Conservation (phyloP, 2,888 invertebrate species). For the Caprella mutica region DNA sequence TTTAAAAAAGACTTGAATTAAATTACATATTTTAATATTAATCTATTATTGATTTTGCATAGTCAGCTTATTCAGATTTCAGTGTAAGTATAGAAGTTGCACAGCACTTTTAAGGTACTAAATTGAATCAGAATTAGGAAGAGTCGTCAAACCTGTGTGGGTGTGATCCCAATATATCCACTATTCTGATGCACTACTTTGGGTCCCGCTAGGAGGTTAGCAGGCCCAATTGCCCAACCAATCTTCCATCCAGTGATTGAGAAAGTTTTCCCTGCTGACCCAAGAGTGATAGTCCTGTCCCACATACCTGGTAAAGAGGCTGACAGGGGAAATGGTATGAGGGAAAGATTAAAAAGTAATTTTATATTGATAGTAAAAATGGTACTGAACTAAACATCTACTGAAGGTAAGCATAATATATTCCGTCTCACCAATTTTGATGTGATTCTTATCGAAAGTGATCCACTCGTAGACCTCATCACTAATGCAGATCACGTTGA, state of each 20-base stretch:
- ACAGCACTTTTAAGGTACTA: too few species aligned
- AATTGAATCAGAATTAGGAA: too few species aligned
- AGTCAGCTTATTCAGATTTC: too few species aligned
- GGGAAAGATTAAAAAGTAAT: too few species aligned
- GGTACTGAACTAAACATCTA: neutral
- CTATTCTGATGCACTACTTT: conserved; percentile 76
- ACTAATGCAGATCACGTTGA: conserved; percentile 79
- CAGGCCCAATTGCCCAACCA: conserved; percentile 92
- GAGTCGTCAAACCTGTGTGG: conserved; percentile 73
- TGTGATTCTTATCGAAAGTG: conserved; percentile 71
- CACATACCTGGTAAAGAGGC: conserved; percentile 89
- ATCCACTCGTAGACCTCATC: conserved; percentile 99
- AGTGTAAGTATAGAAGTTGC: too few species aligned
- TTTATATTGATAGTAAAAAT: neutral
- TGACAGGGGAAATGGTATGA: too few species aligned
- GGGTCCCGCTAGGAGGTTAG: conserved; percentile 45
- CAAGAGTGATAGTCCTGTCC: conserved; percentile 91
- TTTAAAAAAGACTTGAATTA: too few species aligned
- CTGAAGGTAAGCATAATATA: neutral
- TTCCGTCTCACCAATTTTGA: conserved; percentile 67
- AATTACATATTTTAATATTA: too few species aligned
- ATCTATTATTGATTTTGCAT: too few species aligned
- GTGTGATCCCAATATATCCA: conserved; percentile 80
- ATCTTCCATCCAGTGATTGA: conserved; percentile 95
- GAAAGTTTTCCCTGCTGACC: conserved; percentile 96